Percentiles rank a stretch among this genome's conserved stretches.
Conservation (phyloP, 2,797 vertebrate genomes). For the Trichosurus vulpecula region DNA sequence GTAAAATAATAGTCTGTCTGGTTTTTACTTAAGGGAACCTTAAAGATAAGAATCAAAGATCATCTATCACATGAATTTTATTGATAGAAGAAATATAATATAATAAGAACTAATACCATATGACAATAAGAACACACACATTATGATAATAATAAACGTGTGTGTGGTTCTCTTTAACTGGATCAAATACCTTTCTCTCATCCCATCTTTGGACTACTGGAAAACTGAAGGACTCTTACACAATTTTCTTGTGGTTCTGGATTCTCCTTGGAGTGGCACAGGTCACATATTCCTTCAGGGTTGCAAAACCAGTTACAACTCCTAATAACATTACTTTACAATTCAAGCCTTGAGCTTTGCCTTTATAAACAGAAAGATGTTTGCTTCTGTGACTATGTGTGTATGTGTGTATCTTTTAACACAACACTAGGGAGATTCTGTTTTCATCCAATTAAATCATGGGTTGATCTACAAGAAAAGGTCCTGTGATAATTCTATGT, state of each 20-base stretch:
- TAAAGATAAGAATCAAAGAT: too few relatives aligned
- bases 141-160: too few relatives aligned
- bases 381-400: background rate
- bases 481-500: background rate
- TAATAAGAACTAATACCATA: too few relatives aligned
- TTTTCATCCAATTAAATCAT: constrained; percentile 47
- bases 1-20: background rate
- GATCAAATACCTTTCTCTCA: too few relatives aligned
- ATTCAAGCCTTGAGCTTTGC: background rate
- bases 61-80: too few relatives aligned
- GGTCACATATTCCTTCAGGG: background rate
- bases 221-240: too few relatives aligned
- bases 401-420: constrained; percentile 25
- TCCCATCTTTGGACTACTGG: too few relatives aligned
- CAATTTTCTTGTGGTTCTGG: too few relatives aligned
- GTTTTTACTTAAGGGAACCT: background rate
- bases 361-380: constrained; percentile 23
- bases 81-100: too few relatives aligned
- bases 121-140: too few relatives aligned
- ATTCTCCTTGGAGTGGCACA: background rate
- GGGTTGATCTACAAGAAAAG: constrained; percentile 23
- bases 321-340: background rate
- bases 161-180: too few relatives aligned
- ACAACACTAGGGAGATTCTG: background rate
- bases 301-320: background rate